phyloP scores from a whole-genome alignment of 1,140 invertebrate genomes.

The Scylla paramamosain region DNA sequence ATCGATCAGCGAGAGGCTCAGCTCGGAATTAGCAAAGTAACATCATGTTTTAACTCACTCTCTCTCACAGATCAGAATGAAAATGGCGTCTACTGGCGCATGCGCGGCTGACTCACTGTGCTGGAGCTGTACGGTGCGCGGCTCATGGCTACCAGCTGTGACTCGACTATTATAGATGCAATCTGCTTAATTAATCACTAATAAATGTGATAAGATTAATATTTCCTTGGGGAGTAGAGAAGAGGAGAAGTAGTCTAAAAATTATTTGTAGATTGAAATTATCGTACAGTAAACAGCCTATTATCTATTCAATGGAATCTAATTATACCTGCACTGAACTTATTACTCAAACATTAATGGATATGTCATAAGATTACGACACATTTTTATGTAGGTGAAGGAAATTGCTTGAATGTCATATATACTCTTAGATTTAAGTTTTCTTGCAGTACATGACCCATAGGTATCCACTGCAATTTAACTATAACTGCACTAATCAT shows the following conservation, averaged over 20 bases:
- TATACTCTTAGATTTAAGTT: neutral
- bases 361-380: neutral
- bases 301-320: neutral
- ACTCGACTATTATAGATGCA: neutral
- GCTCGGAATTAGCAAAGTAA: slow-evolving; percentile 46
- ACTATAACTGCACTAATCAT: neutral
- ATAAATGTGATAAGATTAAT: neutral
- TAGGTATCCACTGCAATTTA: neutral
- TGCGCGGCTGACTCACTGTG: slow-evolving; percentile 65
- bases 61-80: slow-evolving; percentile 74
- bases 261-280: neutral
- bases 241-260: neutral
- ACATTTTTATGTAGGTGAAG: neutral
- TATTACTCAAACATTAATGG: neutral
- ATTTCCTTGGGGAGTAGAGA: neutral
- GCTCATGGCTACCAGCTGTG: slow-evolving; percentile 25
- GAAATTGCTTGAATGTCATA: neutral
- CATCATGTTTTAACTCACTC: slow-evolving; percentile 66
- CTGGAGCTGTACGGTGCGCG: slow-evolving; percentile 28
- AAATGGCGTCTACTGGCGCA: slow-evolving; percentile 76
- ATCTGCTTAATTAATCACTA: neutral
- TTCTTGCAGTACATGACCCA: neutral
- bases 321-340: neutral
- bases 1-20: neutral
- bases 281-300: neutral